phyloP scores from a whole-genome alignment of 1,140 invertebrate genomes.

The Macrobrachium rosenbergii region DNA sequence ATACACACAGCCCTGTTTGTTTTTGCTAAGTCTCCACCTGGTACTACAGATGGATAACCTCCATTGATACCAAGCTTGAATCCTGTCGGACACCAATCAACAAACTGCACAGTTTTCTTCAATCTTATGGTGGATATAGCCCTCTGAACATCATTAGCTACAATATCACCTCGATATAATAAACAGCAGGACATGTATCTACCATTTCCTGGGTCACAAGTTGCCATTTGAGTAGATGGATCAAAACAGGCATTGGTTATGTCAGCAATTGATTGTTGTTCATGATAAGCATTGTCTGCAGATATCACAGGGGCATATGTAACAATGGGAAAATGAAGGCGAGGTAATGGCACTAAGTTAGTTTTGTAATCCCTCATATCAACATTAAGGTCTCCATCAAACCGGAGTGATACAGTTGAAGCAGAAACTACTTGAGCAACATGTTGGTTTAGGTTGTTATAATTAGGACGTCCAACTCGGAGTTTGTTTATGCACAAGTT shows the following conservation, averaged over 20 bases:
- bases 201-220: constrained; percentile 53
- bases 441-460: constrained; percentile 74
- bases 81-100: constrained; percentile 51
- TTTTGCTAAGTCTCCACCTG: constrained; percentile 72
- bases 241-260: constrained; percentile 50
- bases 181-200: constrained; percentile 70
- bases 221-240: constrained; percentile 45
- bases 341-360: constrained; percentile 79
- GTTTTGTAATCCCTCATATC: constrained; percentile 68
- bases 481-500: constrained; percentile 78
- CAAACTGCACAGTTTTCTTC: constrained; percentile 45
- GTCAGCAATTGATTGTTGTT: constrained; percentile 44
- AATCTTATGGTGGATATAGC: constrained; percentile 70
- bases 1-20: constrained; percentile 71
- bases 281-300: constrained; percentile 41
- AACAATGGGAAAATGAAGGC: constrained; percentile 83
- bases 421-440: constrained; percentile 74
- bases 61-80: constrained; percentile 71
- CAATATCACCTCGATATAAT: constrained; percentile 69
- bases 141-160: constrained; percentile 68
- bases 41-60: constrained; percentile 73
- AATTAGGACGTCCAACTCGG: constrained; percentile 76
- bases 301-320: constrained; percentile 60
- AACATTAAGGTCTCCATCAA: constrained; percentile 68
- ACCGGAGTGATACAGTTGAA: constrained; percentile 66